phyloP scores from a whole-genome alignment of 2,113 vertebrate species.

The Canis aureus region DNA sequence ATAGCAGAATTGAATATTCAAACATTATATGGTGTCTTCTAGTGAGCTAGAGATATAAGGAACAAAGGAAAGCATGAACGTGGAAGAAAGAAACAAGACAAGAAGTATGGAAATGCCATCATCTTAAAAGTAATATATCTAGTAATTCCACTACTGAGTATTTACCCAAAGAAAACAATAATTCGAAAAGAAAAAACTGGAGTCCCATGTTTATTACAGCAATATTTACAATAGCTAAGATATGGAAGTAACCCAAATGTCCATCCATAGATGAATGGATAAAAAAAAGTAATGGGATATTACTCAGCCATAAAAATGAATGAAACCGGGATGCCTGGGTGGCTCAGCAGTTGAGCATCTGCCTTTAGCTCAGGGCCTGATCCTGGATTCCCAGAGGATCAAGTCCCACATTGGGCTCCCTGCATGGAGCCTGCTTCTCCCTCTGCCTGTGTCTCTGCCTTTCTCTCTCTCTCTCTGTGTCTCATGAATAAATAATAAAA shows the following conservation, averaged over 20 bases:
- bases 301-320: not conserved
- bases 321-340: not conserved
- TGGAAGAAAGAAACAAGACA: not conserved
- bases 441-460: no score
- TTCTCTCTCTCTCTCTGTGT: no score
- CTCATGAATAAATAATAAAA: no score
- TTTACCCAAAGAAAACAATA: not conserved
- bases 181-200: not conserved
- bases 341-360: no score
- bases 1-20: not conserved
- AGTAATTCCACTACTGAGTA: not conserved
- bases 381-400: no score
- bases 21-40: not conserved
- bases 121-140: not conserved
- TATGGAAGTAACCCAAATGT: not conserved
- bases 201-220: not conserved
- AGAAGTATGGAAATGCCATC: not conserved
- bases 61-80: not conserved
- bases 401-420: no score
- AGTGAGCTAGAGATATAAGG: not conserved
- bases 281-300: not conserved
- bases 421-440: no score
- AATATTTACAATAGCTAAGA: not conserved
- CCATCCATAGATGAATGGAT: not conserved
- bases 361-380: no score